Conservation (phyloP, 2,797 vertebrate species). For the Bucorvus abyssinicus region DNA sequence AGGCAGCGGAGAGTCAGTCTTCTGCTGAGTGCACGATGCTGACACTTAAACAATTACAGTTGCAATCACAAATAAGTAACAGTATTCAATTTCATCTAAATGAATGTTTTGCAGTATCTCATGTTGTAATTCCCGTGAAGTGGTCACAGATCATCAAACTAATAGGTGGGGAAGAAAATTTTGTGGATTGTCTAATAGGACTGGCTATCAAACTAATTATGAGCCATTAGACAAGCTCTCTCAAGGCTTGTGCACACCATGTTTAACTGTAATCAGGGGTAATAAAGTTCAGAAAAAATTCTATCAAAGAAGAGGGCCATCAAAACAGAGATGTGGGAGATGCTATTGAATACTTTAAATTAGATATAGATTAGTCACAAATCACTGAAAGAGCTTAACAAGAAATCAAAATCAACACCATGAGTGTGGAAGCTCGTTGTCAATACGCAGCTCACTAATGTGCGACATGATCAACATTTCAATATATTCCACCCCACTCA, state of each 20-base stretch:
- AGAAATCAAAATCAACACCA: slow-evolving; percentile 37
- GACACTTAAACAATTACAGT: background rate
- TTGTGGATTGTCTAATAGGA: background rate
- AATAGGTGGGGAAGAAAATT: slow-evolving; percentile 7
- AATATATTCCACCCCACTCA: background rate
- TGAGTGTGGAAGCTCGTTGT: background rate
- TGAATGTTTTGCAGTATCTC: background rate
- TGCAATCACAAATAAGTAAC: background rate
- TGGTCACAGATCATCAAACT: slow-evolving; percentile 3
- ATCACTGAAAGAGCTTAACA: slow-evolving; percentile 39
- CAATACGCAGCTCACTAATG: background rate
- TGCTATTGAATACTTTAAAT: slow-evolving; percentile 52
- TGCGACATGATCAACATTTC: slow-evolving; percentile 10
- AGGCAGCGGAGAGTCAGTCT: background rate
- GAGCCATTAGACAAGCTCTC: background rate
- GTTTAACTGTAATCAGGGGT: background rate
- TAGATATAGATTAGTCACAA: slow-evolving; percentile 63
- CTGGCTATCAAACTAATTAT: slow-evolving; percentile 39
- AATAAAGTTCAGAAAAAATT: slow-evolving; percentile 24
- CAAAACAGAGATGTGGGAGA: background rate
- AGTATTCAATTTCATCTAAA: background rate
- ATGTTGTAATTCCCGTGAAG: background rate
- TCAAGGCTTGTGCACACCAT: background rate
- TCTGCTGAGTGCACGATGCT: background rate
- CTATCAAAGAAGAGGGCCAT: background rate